Conservation (phyloP, 2,888 invertebrate species). For the Andrena fulva region DNA sequence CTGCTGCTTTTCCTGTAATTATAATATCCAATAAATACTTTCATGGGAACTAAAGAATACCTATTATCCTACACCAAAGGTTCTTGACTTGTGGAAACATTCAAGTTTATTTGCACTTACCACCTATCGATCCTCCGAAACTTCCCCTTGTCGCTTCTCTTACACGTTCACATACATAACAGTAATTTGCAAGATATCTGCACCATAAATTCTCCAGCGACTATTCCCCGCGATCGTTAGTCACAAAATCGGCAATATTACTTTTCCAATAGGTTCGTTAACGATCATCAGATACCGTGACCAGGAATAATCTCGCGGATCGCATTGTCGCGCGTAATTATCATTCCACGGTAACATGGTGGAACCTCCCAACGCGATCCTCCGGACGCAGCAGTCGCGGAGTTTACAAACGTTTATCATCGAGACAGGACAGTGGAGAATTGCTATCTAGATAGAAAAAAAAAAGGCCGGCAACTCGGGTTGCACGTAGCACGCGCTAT, state of each 20-base stretch:
- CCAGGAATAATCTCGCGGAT: conserved; percentile 17
- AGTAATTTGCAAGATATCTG: background rate
- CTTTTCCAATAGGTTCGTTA: conserved; percentile 10
- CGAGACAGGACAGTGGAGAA: conserved; percentile 73
- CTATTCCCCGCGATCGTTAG: background rate
- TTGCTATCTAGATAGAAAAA: conserved; percentile 63
- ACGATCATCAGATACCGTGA: background rate
- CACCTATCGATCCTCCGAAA: background rate
- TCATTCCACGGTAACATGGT: conserved; percentile 29
- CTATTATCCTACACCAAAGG: no score
- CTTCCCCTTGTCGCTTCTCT: background rate
- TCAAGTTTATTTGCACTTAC: background rate
- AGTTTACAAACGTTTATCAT: conserved; percentile 69
- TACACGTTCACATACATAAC: background rate
- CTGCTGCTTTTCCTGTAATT: background rate
- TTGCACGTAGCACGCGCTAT: conserved; percentile 69
- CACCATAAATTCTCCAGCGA: background rate
- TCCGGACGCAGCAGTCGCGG: conserved; percentile 34
- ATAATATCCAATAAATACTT: no score
- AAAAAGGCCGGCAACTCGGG: conserved; percentile 63
- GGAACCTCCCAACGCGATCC: conserved; percentile 57
- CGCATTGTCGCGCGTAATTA: conserved; percentile 40
- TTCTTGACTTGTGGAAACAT: no score
- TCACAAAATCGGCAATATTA: background rate
- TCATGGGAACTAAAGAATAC: no score